Percentiles rank a stretch among this genome's conserved stretches.
Evolutionary conservation across 2,797 vertebrate genomes (phyloP).

Genomic region (Discoglossus pictus): DNA sequence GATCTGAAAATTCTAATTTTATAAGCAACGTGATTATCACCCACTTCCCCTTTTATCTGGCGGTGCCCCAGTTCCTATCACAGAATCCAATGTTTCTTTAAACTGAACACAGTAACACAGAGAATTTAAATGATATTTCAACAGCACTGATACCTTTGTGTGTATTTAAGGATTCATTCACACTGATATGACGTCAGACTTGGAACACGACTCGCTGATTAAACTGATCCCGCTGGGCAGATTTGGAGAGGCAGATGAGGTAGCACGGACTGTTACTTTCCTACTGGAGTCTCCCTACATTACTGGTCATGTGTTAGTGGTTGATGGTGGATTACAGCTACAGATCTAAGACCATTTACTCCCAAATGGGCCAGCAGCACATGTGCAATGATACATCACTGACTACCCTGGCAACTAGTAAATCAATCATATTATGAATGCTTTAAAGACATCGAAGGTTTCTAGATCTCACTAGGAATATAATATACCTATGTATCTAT

Average conservation of each 20-base stretch:
- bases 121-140: neutral
- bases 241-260: conserved; percentile 84
- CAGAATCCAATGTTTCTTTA: too few relatives aligned
- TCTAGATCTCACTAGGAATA: too few relatives aligned
- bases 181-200: conserved; percentile 87
- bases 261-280: conserved; percentile 82
- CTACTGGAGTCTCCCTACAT: conserved; percentile 85
- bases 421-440: too few relatives aligned
- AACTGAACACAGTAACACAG: neutral
- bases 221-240: conserved; percentile 79
- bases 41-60: too few relatives aligned
- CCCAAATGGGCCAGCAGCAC: neutral
- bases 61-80: too few relatives aligned
- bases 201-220: conserved; percentile 72
- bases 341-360: conserved; percentile 62
- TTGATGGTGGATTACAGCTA: conserved; percentile 90
- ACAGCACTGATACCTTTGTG: neutral
- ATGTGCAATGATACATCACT: too few relatives aligned
- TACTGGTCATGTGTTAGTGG: conserved; percentile 85
- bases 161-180: conserved; percentile 80
- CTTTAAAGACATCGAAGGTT: too few relatives aligned
- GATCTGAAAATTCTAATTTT: too few relatives aligned
- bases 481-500: too few relatives aligned
- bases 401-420: too few relatives aligned
- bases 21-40: too few relatives aligned